phyloP scores from a whole-genome alignment of 2,113 vertebrate species.

The Edolisoma coerulescens region DNA sequence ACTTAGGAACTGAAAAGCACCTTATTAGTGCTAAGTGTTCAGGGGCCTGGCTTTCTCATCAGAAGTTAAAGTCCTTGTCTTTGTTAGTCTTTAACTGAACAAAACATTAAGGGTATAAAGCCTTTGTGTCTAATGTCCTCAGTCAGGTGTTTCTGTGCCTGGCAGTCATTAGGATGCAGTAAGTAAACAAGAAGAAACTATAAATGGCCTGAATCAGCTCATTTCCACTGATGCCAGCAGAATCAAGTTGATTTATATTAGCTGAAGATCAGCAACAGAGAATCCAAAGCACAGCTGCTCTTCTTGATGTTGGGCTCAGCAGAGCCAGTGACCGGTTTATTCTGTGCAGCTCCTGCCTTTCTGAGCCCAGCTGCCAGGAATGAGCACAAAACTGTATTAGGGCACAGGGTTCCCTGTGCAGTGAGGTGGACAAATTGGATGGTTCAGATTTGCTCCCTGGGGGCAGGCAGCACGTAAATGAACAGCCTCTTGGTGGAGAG shows the following conservation, averaged over 20 bases:
- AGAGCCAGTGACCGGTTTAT: background rate
- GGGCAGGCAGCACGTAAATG: background rate
- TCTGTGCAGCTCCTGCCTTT: background rate
- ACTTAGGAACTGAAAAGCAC: conserved; percentile 43
- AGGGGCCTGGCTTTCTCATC: background rate
- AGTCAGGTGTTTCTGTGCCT: background rate
- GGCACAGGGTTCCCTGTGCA: background rate
- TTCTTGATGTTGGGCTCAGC: accelerated
- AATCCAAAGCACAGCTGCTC: background rate
- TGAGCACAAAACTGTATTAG: background rate
- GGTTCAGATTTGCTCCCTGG: background rate
- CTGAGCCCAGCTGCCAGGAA: background rate
- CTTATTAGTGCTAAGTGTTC: conserved; percentile 37
- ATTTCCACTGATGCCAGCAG: background rate
- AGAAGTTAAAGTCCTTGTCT: background rate
- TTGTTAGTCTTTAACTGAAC: background rate
- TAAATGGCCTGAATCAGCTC: conserved; percentile 1
- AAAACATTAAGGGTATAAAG: background rate
- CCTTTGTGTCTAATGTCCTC: background rate
- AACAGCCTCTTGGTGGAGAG: background rate
- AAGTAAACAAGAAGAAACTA: conserved; percentile 1
- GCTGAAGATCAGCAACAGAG: background rate
- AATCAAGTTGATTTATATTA: background rate
- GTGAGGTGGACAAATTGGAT: background rate
- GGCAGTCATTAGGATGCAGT: background rate